Percentiles rank a stretch among this genome's conserved stretches.
Evolutionary conservation across 2,113 vertebrate genomes (phyloP).

Genomic region (Galbula dea): DNA sequence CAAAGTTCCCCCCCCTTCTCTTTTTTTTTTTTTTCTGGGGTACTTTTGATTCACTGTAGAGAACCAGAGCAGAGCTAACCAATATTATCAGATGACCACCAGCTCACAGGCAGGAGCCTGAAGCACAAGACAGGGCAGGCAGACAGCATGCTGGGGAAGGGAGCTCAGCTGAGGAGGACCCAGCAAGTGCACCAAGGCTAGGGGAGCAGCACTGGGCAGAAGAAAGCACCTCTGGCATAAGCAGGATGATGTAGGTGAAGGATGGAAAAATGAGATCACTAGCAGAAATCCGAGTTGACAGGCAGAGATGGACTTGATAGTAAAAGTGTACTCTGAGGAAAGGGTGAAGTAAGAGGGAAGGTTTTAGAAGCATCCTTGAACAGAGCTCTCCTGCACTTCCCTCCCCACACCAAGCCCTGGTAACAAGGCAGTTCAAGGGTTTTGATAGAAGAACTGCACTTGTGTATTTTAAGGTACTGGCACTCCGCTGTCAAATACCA

Average conservation of each 20-base stretch:
- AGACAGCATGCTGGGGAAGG: background rate
- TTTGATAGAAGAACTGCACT: background rate
- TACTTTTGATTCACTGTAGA: background rate
- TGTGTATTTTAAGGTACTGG: background rate
- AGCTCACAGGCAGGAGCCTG: background rate
- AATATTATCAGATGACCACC: background rate
- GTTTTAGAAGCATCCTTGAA: background rate
- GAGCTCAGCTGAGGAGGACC: accelerated
- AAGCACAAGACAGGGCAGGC: background rate
- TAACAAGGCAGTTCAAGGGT: background rate
- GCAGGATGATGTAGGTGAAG: background rate
- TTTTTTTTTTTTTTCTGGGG: too few relatives aligned
- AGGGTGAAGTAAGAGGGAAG: background rate
- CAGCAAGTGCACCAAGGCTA: too few relatives aligned
- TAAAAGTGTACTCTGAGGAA: background rate
- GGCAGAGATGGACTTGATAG: background rate
- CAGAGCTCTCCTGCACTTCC: background rate
- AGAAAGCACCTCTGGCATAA: accelerated
- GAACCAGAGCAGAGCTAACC: background rate
- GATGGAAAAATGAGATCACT: background rate
- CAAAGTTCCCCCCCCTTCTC: background rate
- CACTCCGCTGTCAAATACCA: background rate
- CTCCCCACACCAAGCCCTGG: accelerated
- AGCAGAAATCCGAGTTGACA: background rate
- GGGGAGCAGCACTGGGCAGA: background rate